Percentiles rank a stretch among this genome's conserved stretches.
These are phyloP conservation scores for Bujurquina vittata DNA, from an alignment of 2,113 vertebrate species.

Conservation along the genomic window DNA sequence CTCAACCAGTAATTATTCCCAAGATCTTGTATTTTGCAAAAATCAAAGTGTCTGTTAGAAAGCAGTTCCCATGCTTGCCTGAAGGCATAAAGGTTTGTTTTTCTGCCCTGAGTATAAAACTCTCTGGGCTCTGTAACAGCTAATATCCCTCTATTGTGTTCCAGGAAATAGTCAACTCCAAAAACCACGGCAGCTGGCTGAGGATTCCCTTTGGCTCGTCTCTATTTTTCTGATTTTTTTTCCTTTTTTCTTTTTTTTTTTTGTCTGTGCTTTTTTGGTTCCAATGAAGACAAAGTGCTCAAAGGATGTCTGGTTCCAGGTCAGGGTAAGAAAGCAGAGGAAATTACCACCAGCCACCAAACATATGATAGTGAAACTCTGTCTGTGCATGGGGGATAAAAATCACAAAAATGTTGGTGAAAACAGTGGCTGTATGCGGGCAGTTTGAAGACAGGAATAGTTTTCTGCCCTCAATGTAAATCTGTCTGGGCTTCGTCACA, in stretches of 20 bases:
- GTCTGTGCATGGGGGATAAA: conserved; percentile 24
- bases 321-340: conserved; percentile 24
- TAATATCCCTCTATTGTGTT: conserved; percentile 50
- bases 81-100: conserved; percentile 24
- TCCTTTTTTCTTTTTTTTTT: conserved; percentile 3
- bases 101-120: conserved; percentile 11
- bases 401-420: conserved; percentile 20
- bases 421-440: conserved; percentile 40
- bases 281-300: conserved; percentile 49
- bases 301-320: conserved; percentile 37
- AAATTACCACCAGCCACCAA: conserved; percentile 35
- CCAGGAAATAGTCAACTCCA: conserved; percentile 54
- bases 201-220: conserved; percentile 44
- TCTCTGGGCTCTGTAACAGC: conserved; percentile 21
- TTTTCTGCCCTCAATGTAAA: conserved; percentile 45
- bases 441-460: conserved; percentile 51
- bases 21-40: background rate
- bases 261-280: conserved; percentile 19
- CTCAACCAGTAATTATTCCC: conserved; percentile 4
- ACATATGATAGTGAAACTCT: conserved; percentile 26
- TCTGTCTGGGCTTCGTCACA: conserved; percentile 45
- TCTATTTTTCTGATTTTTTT: background rate
- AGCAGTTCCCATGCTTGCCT: background rate
- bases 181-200: conserved; percentile 48
- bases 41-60: conserved; percentile 25